phyloP scores from a whole-genome alignment of 1,140 invertebrate species.

The Drosophila parabipectinata region DNA sequence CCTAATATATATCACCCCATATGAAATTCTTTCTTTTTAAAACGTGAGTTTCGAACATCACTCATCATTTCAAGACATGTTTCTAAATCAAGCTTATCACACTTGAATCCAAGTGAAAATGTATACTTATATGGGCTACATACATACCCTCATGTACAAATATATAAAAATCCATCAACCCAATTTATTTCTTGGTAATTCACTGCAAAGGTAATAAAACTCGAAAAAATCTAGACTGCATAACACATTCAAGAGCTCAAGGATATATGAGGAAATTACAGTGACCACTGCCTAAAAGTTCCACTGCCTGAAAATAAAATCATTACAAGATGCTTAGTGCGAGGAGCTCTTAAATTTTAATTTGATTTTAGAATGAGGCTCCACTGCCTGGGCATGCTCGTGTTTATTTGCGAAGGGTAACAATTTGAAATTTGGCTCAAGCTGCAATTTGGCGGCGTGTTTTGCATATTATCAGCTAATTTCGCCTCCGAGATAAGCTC shows the following conservation, averaged over 20 bases:
- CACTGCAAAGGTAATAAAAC: constrained; percentile 26
- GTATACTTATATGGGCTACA: neutral
- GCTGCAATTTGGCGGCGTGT: constrained; percentile 77
- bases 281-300: neutral
- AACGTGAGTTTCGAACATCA: constrained; percentile 32
- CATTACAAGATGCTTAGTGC: neutral
- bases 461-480: constrained; percentile 82
- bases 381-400: constrained; percentile 27
- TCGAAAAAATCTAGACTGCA: constrained; percentile 21
- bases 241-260: constrained; percentile 9
- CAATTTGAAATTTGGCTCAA: constrained; percentile 76
- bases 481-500: constrained; percentile 72
- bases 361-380: constrained; percentile 6
- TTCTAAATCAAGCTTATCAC: constrained; percentile 8
- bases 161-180: neutral
- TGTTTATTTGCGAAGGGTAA: constrained; percentile 59
- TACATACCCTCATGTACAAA: no score
- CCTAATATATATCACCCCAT: no score
- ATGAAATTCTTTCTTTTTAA: neutral
- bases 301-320: neutral
- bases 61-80: neutral
- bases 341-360: neutral
- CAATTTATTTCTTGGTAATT: constrained; percentile 3
- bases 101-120: constrained; percentile 6
- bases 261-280: constrained; percentile 36